Evolutionary conservation across 1,140 invertebrate species (phyloP), one percentile per base, ranked within the genome.

Genomic region (Polyergus mexicanus): DNA sequence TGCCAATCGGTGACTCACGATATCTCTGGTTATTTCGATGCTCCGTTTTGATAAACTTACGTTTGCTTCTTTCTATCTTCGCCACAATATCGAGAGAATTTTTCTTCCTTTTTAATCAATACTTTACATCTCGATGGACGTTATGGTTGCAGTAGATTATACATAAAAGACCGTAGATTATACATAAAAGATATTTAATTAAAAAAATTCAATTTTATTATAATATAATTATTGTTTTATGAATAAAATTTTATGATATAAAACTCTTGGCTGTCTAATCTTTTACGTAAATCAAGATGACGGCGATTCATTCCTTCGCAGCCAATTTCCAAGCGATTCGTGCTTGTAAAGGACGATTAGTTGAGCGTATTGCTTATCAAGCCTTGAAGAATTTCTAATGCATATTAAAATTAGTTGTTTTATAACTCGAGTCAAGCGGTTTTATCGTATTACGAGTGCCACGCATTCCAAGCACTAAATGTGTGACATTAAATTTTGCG

Each of bases 1-100:
- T 62, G 11, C 13, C 25, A 35, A 68, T 69, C 77, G n/a, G 25
- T 60, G 25, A 81, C 38, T 32, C 51, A 10, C 11, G 35, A 60
- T 83, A 72, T 72, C 5, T 41, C 25, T 38, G 78, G 58, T 47
- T 72, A 81, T 19, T 16, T 38, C 54, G 68, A 83, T 83, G 78
- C 28, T 72, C 78, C 56, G 78, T 62, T 83, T 83, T 8, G 78
- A 83, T 83, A 72, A 81, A 16, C 66, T 60, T 25, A 11, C 1
- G 35, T 58, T 72, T 60, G 19, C 51, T 44, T 81, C 47, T 11
- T 81, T 58, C 16, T 56, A 71, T 16, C 16, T 54, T 81, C 16
- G 25, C 25, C 35, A 41, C 65, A 5, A 16, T 16, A 2, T 38
- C 32, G 47, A 69, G 32, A 25, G 6, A 71, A 80, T 38, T 38